Base-by-base conservation (phyloP, 2,888 invertebrate genomes). In the Pherbina coryleti region DNA sequence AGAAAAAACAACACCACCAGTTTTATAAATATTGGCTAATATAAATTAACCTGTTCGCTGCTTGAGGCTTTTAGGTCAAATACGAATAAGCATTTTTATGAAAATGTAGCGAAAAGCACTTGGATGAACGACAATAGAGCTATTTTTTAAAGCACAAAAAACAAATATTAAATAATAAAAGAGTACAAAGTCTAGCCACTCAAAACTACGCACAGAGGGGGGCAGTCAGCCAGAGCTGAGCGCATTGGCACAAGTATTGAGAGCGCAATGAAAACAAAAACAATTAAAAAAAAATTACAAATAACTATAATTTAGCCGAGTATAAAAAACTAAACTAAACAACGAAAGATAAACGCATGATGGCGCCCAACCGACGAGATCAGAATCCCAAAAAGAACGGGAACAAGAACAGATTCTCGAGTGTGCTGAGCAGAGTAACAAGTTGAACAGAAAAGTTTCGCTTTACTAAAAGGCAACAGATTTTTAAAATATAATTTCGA, bases 11-110 rank as follows among this genome's bases (percentile, higher is more conserved):
- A 11, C 60, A 11, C 55, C 25, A 11, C 55, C 44, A 37, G 28
- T 14, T 60, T 28, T 19, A 9, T 19, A 55, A 60, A 19, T n/a
- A 72, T 37, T 72, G n/a, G 57, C 34, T 5, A 72, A 72, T 44
- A 57, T 14, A 60, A 57, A 72, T 72, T 57, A 72, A 72, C 72
- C 72, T 60, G 72, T 60, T 72, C 60, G 34, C 19, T 71, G 28
- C 28, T 49, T 17, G 28, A 69, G 19, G 14, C 72, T 72, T 72
- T 44, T 60, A 37, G 72, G 60, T 72, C 72, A 57, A 37, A 57
- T 11, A 60, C 57, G 60, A 37, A 34, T 44, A 51, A 53, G 44
- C 17, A 31, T 11, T 44, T 44, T 28, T 17, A 64, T 28, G 64
- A 64, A 64, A 64, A 64, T 28, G 64, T 31, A 64, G 31, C 34